Evolutionary conservation across 1,140 invertebrate genomes (phyloP).

Genomic region (Drosophila navojoa): DNA sequence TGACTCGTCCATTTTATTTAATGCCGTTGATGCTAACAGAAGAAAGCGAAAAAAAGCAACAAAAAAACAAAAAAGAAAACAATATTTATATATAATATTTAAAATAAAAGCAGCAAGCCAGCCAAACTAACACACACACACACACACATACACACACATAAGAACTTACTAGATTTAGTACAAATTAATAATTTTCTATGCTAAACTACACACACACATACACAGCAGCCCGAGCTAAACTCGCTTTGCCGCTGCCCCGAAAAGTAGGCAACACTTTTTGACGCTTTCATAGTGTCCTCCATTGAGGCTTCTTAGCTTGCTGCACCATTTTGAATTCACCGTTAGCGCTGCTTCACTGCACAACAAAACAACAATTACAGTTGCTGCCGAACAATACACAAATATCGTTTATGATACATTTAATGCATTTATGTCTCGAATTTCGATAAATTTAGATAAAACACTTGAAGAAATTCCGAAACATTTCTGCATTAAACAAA

Average conservation of each 20-base stretch:
- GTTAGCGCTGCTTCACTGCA: constrained; percentile 35
- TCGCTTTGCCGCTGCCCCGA: constrained; percentile 24
- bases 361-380: constrained; percentile 16
- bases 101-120: constrained; percentile 58
- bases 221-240: neutral
- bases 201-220: constrained; percentile 11
- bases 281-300: constrained; percentile 6
- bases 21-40: constrained; percentile 83
- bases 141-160: constrained; percentile 23
- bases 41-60: constrained; percentile 71
- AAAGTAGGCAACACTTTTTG: constrained; percentile 39
- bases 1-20: constrained; percentile 84
- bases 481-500: no score
- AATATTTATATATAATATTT: constrained; percentile 27
- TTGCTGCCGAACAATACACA: constrained; percentile 4
- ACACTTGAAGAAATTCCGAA: no score
- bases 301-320: constrained; percentile 34
- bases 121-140: constrained; percentile 26
- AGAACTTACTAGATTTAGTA: neutral
- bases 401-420: no score
- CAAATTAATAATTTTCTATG: constrained; percentile 21
- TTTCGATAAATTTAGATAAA: no score
- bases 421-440: neutral
- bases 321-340: constrained; percentile 9
- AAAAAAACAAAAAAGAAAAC: constrained; percentile 19